A percentile compares a stretch with the other conserved stretches of the same genome.
Evolutionary conservation across 2,113 vertebrate genomes (phyloP).

Genomic region (Salvelinus fontinalis): DNA sequence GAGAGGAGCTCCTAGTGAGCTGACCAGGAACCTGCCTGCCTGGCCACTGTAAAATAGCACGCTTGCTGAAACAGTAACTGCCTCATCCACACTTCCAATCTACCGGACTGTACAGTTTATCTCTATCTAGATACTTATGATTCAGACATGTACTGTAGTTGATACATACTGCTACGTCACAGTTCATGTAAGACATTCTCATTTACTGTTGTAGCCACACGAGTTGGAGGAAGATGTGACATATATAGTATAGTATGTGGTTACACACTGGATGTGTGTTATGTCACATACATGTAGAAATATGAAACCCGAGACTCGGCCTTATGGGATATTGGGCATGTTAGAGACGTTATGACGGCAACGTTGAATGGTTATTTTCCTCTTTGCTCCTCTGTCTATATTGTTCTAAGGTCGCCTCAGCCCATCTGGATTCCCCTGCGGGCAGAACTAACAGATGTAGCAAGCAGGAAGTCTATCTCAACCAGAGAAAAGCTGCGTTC

Average conservation of each 20-base stretch:
- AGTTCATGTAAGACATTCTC: background rate
- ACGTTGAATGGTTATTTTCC: background rate
- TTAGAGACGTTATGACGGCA: background rate
- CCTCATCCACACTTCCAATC: background rate
- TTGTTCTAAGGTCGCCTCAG: constrained; percentile 63
- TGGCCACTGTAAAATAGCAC: background rate
- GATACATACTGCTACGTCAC: background rate
- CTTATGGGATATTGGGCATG: background rate
- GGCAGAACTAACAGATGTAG: constrained; percentile 69
- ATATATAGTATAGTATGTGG: background rate
- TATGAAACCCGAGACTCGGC: background rate
- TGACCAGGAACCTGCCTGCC: background rate
- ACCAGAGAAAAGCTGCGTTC: constrained; percentile 38
- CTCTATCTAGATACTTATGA: background rate
- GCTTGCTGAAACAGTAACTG: background rate
- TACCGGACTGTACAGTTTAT: background rate
- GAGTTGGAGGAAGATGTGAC: background rate
- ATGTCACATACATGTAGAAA: background rate
- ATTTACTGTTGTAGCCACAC: background rate
- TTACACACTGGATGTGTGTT: background rate
- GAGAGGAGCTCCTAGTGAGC: background rate
- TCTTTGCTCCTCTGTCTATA: constrained; percentile 34
- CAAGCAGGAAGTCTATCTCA: constrained; percentile 50
- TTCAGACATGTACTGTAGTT: background rate
- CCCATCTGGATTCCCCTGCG: constrained; percentile 74